A percentile compares a stretch with the other conserved stretches of the same genome.
These are phyloP conservation scores for Hemibagrus guttatus DNA, from an alignment of 2,797 vertebrate genomes.

Conservation along the genomic window DNA sequence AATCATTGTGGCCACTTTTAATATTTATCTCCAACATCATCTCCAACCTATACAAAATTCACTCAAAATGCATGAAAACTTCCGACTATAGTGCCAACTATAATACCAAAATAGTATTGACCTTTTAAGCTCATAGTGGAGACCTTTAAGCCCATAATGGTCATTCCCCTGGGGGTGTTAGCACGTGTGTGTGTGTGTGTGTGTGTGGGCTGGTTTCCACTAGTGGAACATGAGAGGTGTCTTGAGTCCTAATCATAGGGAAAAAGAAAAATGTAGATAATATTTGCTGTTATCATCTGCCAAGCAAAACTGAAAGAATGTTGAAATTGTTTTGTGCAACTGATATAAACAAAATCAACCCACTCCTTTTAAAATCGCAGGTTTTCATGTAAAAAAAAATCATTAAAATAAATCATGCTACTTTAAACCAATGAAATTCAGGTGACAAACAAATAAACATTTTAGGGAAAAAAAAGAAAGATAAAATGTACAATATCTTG, in stretches of 20 bases:
- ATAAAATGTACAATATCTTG: not conserved
- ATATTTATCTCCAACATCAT: not conserved
- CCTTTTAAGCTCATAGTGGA: constrained; percentile 4
- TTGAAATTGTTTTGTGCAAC: not conserved
- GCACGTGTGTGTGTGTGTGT: constrained; percentile 18
- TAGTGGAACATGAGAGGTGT: constrained; percentile 21
- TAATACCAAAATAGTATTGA: constrained; percentile 4
- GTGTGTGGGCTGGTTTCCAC: constrained; percentile 40
- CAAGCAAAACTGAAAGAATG: not conserved
- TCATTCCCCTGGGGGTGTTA: constrained; percentile 45
- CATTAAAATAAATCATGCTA: not conserved
- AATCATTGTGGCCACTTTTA: not conserved
- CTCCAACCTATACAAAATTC: not conserved
- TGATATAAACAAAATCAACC: not conserved
- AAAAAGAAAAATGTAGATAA: constrained; percentile 6
- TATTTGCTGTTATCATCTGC: not conserved
- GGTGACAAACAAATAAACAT: not conserved
- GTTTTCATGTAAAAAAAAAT: too few relatives aligned
- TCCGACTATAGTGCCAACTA: not conserved
- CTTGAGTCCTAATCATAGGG: not conserved
- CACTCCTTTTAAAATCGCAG: not conserved
- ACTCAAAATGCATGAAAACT: not conserved
- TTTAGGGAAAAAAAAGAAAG: not conserved
- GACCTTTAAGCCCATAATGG: constrained; percentile 16
- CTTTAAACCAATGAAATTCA: not conserved